A percentile compares a stretch with the other conserved stretches of the same genome.
Conservation (phyloP, 2,888 invertebrate species). For the Noctua fimbriata region DNA sequence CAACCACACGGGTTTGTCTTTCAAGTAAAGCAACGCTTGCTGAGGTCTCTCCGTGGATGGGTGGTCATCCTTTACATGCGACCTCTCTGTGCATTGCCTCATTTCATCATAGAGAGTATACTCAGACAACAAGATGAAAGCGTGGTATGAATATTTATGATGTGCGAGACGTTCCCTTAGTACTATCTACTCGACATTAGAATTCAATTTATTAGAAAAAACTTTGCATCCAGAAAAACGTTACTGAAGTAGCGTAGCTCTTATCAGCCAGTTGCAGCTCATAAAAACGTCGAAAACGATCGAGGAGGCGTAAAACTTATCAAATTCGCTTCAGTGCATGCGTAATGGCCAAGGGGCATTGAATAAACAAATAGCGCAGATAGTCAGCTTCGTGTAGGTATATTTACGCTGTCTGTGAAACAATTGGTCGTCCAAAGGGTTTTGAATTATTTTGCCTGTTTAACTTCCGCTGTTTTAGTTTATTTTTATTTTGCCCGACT, state of each 20-base stretch:
- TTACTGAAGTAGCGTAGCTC: neutral
- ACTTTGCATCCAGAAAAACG: neutral
- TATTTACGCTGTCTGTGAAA: too few relatives aligned
- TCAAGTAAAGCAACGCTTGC: neutral
- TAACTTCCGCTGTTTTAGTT: too few relatives aligned
- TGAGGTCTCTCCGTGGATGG: neutral
- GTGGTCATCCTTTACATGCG: neutral
- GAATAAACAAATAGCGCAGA: conserved; percentile 19
- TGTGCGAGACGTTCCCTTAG: neutral
- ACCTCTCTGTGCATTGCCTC: too few relatives aligned
- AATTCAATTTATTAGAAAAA: conserved; percentile 8
- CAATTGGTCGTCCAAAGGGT: too few relatives aligned
- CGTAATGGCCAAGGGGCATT: conserved; percentile 58
- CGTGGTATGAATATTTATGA: neutral
- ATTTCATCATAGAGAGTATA: too few relatives aligned
- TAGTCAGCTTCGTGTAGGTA: too few relatives aligned
- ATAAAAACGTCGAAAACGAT: conserved; percentile 63
- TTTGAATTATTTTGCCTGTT: too few relatives aligned
- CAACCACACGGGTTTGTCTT: neutral
- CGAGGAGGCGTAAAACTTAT: conserved; percentile 62
- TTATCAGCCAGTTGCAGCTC: conserved; percentile 35
- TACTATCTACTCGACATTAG: neutral
- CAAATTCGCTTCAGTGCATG: conserved; percentile 64
- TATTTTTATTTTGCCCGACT: too few relatives aligned
- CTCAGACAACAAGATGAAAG: neutral